Evolutionary conservation across 2,888 invertebrate genomes (phyloP), one percentile per base, ranked within the genome.

Genomic region (Heliconius ethilla): DNA sequence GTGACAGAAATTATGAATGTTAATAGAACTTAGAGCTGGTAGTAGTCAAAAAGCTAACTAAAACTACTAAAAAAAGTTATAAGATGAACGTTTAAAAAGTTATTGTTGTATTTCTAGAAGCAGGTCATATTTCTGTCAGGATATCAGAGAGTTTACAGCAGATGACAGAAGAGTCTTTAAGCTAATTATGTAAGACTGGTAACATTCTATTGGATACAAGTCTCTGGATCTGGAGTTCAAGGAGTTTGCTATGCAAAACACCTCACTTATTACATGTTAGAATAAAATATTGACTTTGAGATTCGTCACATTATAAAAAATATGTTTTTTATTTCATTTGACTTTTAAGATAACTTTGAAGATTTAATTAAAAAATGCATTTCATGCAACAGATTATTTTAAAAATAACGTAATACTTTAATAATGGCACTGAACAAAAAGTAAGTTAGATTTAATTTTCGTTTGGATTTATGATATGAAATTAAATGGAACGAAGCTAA

Each of bases 361-460:
- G 81, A 67, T 83, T 85, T 82, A 85, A 86, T 86, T 27, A 84
- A 89, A 89, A 90, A 91, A 91, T 91, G 93, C 93, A 94, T 94
- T 91, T 90, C 84, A 94, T 94, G 93, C 93, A 91, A 91, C 90
- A 91, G 89, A 92, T 90, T 89, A 90, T 91, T 91, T 91, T 90
- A 85, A 91, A 93, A 92, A 92, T 92, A 93, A 92, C 90, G 89
- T 90, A 93, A 93, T 92, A 92, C 91, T 92, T 89, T 88, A 89
- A 11, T 88, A 92, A 93, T 93, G 93, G 93, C 93, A 93, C 93
- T 90, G 91, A 92, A 92, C 85, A 89, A 90, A 90, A 91, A 88
- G 89, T 86, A 90, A 90, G 89, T 86, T 84, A 89, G 79, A 80
- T 83, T 89, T 87, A 85, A 84, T 87, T 86, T 25, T 85, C 87